Percentiles rank a stretch among this genome's conserved stretches.
phyloP scores from a whole-genome alignment of 1,140 invertebrate species.

The Zaprionus inermis region DNA sequence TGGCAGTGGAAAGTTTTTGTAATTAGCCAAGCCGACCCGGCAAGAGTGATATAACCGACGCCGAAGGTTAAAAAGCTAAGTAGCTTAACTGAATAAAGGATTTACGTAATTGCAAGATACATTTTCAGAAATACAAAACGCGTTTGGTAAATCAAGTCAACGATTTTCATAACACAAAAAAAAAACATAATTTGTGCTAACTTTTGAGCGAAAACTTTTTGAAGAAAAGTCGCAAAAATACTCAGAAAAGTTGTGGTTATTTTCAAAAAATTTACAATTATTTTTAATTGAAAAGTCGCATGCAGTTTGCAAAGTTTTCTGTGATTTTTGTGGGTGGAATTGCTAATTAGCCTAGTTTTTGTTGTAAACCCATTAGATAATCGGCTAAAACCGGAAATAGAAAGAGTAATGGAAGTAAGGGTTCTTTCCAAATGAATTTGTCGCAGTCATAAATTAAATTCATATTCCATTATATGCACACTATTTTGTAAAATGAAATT shows the following conservation, averaged over 20 bases:
- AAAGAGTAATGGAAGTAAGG: no score
- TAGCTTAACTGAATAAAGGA: background rate
- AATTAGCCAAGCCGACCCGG: constrained; percentile 52
- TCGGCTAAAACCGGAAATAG: no score
- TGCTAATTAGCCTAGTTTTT: constrained; percentile 63
- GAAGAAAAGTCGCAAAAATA: background rate
- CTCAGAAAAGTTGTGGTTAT: background rate
- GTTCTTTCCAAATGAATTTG: constrained; percentile 33
- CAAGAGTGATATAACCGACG: background rate
- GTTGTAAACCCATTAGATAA: constrained; percentile 29
- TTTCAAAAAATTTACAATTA: background rate
- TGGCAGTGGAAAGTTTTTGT: constrained; percentile 59
- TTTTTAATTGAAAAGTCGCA: background rate
- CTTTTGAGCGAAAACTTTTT: background rate
- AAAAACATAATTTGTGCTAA: background rate
- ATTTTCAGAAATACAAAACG: background rate
- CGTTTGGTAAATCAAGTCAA: background rate
- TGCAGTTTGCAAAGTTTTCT: constrained; percentile 10
- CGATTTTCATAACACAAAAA: background rate
- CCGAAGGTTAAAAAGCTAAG: background rate
- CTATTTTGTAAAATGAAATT: constrained; percentile 47
- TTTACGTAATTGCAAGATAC: constrained; percentile 1
- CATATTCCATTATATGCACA: constrained; percentile 49
- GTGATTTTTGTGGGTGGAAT: constrained; percentile 17
- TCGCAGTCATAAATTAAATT: constrained; percentile 44